Evolutionary conservation across 2,888 invertebrate species (phyloP), one percentile per base, ranked within the genome.

Genomic region (Cybosia mesomella): DNA sequence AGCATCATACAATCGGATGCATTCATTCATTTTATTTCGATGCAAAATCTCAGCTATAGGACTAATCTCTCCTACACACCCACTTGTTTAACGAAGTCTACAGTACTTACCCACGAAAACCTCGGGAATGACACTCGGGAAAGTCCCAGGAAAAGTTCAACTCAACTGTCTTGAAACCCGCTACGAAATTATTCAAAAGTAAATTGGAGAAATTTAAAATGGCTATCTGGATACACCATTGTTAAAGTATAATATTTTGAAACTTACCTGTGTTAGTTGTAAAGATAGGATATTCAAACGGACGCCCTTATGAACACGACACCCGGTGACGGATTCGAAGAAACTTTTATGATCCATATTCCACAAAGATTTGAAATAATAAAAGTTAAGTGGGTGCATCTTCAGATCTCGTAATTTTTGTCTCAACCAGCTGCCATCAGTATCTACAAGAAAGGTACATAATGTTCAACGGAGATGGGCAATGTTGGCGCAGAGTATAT

Each of bases 281-380:
- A 32, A 1, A 59, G 62, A 4, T 10, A 66, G 39, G 1, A n/a
- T 0, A 43, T 54, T 21, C 13, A 63, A 43, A 22, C 10, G 32
- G 4, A 18, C 10, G 15, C 9, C 15, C 18, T 34, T 53, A 15
- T 71, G 24, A 0, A 75, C n/a, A 32, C 63, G 55, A 32, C 68
- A 24, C 7, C 70, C 89, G 49, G 87, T 89, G 21, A 91, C 83
- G 53, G 88, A 77, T 84, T 92, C 91, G 34, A 92, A 83, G 75
- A 89, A 91, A 66, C 84, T 90, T 10, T 80, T 77, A 0, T 88
- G 74, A 0, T 89, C 89, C 0, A 87, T 86, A 36, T 88, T 86
- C 92, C 93, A 92, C n/a, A 95, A 80, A 28, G 78, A 74, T 74
- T 88, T 89, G 74, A 88, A 95, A 79, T 94, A 95, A 79, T 91